Evolutionary conservation across 2,888 invertebrate genomes (phyloP), one percentile per base, ranked within the genome.

Genomic region (Leucophenga maculata): DNA sequence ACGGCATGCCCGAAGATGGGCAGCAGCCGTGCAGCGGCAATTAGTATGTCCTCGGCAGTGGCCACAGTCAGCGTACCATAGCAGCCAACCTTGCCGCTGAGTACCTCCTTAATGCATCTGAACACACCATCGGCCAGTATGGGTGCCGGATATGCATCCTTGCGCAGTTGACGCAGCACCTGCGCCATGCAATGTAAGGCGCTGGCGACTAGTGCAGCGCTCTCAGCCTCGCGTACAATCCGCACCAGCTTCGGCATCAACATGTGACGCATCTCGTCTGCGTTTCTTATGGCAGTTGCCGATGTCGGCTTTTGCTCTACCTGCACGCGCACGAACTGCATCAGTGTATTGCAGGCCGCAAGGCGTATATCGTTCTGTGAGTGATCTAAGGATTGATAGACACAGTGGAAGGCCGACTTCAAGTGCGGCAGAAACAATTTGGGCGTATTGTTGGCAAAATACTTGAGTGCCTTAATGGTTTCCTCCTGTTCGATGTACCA

Each of bases 401-500:
- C 59, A 0, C 20, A 22, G 1, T 22, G 22, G 9, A 54, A 18
- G 3, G 62, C 48, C 6, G 31, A 52, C 3, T 54, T 55, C 18
- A 73, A n/a, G 31, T 73, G 65, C 1, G 67, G 68, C 9, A 46
- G 0, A 59, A 74, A 18, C 0, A 65, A 31, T 2, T 52, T 46
- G 0, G 71, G 54, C 52, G 71, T 54, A 14, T 71, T 65, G 0
- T 55, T 9, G 26, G 70, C 71, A 6, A 74, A 69, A 0, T 48
- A 18, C 52, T 68, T 73, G 1, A 74, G 46, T n/a, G 71, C 70
- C 8, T 52, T 3, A 1, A 73, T 14, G 1, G 73, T 71, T 52
- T 73, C 73, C 6, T 73, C 68, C 16, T 65, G 60, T 0, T 65
- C 70, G 3, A 39, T 11, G 8, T 39, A 39, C 8, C 3, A 8